Evolutionary conservation across 2,797 vertebrate species (phyloP).

Genomic region (Scyliorhinus canicula): DNA sequence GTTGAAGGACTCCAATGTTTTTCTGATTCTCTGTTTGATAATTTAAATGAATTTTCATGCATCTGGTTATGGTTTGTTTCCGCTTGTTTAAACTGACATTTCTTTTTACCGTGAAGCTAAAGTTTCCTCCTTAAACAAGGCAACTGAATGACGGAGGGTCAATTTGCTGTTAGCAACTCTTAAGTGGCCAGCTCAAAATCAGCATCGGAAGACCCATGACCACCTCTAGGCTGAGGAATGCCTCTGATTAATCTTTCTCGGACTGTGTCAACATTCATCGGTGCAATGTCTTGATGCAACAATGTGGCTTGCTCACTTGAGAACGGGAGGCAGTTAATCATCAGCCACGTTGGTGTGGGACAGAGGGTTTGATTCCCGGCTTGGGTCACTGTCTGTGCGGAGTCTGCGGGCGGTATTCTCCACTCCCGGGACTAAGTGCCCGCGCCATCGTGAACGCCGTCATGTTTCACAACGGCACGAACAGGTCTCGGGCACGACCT

Average conservation of each 20-base stretch:
- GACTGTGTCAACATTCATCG: not conserved
- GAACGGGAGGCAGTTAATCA: not conserved
- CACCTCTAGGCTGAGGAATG: not conserved
- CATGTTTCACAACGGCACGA: too few species aligned
- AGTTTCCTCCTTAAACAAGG: not conserved
- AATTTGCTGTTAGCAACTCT: not conserved
- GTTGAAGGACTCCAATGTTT: not conserved
- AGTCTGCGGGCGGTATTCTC: too few species aligned
- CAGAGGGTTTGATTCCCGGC: too few species aligned
- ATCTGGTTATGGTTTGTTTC: not conserved
- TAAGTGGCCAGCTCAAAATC: not conserved
- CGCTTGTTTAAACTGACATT: not conserved
- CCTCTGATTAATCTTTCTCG: not conserved
- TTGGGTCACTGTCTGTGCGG: too few species aligned
- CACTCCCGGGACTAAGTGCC: too few species aligned
- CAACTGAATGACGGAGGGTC: not conserved
- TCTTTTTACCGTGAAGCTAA: not conserved
- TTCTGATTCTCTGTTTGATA: not conserved
- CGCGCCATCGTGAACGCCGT: too few species aligned
- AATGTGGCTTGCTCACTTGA: not conserved
- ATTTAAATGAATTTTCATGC: not conserved
- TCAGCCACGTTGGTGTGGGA: not conserved
- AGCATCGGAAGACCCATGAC: not conserved
- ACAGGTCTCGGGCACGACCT: too few species aligned
- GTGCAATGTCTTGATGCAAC: not conserved